Percentiles rank a stretch among this genome's conserved stretches.
Conservation (phyloP, 2,113 vertebrate genomes). For the Heterochromis multidens region DNA sequence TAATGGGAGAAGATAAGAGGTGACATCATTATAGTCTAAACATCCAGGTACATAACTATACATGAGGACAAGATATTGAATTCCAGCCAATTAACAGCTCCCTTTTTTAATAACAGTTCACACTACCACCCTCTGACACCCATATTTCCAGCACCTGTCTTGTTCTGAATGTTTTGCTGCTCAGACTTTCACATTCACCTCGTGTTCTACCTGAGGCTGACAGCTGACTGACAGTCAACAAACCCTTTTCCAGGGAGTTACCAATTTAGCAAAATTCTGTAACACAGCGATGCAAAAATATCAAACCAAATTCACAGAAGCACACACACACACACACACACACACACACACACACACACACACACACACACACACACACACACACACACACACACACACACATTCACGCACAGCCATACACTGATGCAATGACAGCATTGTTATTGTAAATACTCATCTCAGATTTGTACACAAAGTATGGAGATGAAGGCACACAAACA, state of each 20-base stretch:
- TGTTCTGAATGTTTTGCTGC: neutral
- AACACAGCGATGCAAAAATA: neutral
- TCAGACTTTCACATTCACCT: constrained; percentile 4
- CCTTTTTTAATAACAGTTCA: neutral
- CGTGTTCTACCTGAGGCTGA: neutral
- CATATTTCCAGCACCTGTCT: neutral
- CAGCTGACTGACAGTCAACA: constrained; percentile 24
- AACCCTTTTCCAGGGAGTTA: neutral
- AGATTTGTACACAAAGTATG: neutral
- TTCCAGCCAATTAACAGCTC: neutral
- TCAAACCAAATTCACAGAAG: neutral
- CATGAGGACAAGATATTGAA: neutral
- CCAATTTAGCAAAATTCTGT: constrained; percentile 5
- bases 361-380: neutral
- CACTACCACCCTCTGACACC: neutral
- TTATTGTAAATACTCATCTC: neutral
- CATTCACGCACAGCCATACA: neutral
- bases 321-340: neutral
- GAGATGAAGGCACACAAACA: neutral
- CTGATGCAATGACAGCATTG: neutral
- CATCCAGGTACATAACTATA: accelerated
- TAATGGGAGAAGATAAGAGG: neutral
- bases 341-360: neutral
- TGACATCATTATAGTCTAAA: neutral
- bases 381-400: too few relatives aligned